These are phyloP conservation scores for Poeciliopsis prolifica DNA, from an alignment of 2,113 vertebrate genomes.

Conservation along the genomic window DNA sequence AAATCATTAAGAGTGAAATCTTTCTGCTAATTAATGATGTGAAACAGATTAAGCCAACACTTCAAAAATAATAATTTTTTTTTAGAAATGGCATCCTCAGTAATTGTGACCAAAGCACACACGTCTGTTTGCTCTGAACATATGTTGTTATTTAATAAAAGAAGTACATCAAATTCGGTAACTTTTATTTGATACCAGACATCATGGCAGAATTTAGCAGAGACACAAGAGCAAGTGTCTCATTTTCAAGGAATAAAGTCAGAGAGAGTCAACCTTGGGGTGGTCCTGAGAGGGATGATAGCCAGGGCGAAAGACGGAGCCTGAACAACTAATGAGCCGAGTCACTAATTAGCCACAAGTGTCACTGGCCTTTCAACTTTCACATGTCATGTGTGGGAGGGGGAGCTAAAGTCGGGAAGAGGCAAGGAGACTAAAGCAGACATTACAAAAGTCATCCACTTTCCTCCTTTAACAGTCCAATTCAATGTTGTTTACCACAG, in stretches of 20 bases:
- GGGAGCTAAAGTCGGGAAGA: not conserved
- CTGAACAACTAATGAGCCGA: conserved; percentile 66
- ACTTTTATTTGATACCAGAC: not conserved
- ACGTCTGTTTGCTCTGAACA: not conserved
- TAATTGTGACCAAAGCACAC: not conserved
- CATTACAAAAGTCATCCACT: conserved; percentile 11
- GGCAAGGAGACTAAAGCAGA: conserved; percentile 10
- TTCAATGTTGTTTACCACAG: not conserved
- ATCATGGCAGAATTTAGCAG: not conserved
- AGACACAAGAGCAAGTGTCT: not conserved
- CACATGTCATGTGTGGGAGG: conserved; percentile 18
- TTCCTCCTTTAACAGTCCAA: not conserved
- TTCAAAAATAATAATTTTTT: not conserved
- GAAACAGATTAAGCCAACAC: not conserved
- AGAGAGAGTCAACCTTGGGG: conserved; percentile 53
- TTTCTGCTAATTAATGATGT: not conserved
- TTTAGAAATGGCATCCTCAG: not conserved
- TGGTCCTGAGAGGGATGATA: conserved; percentile 62
- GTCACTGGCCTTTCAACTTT: conserved; percentile 60
- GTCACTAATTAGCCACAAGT: conserved; percentile 69
- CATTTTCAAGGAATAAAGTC: conserved; percentile 15
- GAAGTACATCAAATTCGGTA: not conserved
- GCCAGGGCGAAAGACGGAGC: conserved; percentile 58
- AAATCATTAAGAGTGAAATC: not conserved
- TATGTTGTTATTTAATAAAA: not conserved